Conservation (phyloP, 2,888 invertebrate genomes). For the Brachyopa scutellaris region DNA sequence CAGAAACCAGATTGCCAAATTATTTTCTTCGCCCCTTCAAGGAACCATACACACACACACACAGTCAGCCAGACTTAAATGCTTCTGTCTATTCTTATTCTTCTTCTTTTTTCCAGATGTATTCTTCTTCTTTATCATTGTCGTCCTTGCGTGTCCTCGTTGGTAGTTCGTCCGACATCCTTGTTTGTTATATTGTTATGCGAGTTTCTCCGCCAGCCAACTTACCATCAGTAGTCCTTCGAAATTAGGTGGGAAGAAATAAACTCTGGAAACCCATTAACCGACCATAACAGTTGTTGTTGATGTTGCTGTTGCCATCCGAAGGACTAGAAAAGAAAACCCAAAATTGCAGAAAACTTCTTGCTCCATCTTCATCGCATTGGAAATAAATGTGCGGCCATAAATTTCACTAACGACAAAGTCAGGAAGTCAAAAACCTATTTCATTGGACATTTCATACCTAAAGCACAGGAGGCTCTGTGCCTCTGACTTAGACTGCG, state of each 20-base stretch:
- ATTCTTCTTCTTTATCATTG: conserved; percentile 3
- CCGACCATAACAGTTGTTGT: conserved; percentile 29
- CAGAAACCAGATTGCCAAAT: conserved; percentile 66
- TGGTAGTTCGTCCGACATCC: conserved; percentile 14
- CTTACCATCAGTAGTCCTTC: conserved; percentile 12
- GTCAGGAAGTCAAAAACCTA: conserved; percentile 70
- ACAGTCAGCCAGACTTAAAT: not conserved
- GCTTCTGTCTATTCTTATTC: not conserved
- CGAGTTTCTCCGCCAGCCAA: conserved; percentile 24
- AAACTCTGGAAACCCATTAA: conserved; percentile 67
- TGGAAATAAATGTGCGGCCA: conserved; percentile 59
- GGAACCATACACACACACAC: not conserved
- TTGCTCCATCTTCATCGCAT: conserved; percentile 50
- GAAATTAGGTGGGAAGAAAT: conserved; percentile 67
- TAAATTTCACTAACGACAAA: conserved; percentile 70
- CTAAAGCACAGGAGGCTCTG: conserved; percentile 15
- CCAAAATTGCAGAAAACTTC: conserved; percentile 66
- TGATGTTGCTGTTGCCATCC: not conserved
- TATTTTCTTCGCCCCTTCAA: conserved; percentile 10
- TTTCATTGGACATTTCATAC: conserved; percentile 64
- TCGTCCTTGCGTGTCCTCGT: not conserved
- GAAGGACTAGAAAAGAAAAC: conserved; percentile 13
- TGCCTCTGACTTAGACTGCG: too few species aligned
- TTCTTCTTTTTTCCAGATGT: not conserved
- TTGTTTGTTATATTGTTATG: conserved; percentile 34